Evolutionary conservation across 2,888 invertebrate genomes (phyloP).

Genomic region (Drosophila engyochracea): DNA sequence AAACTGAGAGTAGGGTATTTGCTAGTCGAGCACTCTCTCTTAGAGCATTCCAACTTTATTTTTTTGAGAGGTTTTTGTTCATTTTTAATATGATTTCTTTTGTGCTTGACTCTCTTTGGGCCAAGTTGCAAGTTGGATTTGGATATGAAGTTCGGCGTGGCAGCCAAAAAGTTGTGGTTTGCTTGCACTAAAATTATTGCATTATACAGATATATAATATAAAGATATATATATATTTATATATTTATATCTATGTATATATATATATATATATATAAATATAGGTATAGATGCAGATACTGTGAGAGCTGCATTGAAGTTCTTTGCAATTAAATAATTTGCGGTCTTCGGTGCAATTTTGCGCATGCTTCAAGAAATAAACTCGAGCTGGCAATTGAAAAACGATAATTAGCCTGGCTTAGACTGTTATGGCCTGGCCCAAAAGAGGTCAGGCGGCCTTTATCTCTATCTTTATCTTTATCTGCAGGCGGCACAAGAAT

Average conservation of each 20-base stretch:
- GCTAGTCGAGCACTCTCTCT: background rate
- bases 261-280: background rate
- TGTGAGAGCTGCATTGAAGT: conserved; percentile 31
- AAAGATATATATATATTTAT: background rate
- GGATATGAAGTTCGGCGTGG: conserved; percentile 36
- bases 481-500: conserved; percentile 48
- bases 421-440: conserved; percentile 39
- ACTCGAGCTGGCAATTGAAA: conserved; percentile 68
- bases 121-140: conserved; percentile 16
- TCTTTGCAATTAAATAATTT: conserved; percentile 79
- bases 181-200: conserved; percentile 79
- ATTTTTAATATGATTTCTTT: conserved; percentile 74
- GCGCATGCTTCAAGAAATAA: conserved; percentile 53
- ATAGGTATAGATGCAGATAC: background rate
- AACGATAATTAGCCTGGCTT: conserved; percentile 72
- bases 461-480: conserved; percentile 46
- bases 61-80: conserved; percentile 46
- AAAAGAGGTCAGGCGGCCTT: conserved; percentile 54
- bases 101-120: conserved; percentile 33
- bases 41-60: background rate
- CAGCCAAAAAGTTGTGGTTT: conserved; percentile 63
- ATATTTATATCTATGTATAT: no score
- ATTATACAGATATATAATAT: conserved; percentile 37
- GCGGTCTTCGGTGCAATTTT: conserved; percentile 70
- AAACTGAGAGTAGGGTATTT: background rate